Evolutionary conservation across 2,797 vertebrate genomes (phyloP).

Genomic region (Hypotaenidia philippensis): DNA sequence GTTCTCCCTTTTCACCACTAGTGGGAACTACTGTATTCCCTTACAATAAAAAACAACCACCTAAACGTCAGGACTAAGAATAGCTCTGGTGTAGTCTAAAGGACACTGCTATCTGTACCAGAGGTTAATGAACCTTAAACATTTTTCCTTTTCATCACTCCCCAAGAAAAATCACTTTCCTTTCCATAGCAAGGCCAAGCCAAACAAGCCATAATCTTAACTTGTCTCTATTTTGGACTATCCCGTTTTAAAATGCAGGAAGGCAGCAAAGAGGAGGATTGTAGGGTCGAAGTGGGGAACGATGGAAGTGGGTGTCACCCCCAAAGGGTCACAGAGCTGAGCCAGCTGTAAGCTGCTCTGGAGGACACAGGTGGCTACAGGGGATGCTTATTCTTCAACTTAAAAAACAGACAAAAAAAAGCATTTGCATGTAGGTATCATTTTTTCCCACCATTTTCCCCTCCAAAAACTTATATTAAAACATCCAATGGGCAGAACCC

Average conservation of each 20-base stretch:
- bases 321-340: accelerated
- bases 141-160: constrained; percentile 59
- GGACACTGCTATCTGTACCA: constrained; percentile 59
- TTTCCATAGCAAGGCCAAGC: neutral
- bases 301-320: neutral
- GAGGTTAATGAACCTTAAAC: constrained; percentile 70
- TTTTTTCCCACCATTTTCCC: neutral
- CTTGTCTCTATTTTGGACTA: neutral
- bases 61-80: constrained; percentile 39
- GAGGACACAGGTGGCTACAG: neutral
- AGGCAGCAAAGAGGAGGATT: neutral
- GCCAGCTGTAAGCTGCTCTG: neutral
- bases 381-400: neutral
- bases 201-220: constrained; percentile 28
- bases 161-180: constrained; percentile 55
- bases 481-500: neutral
- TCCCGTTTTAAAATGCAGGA: constrained; percentile 7
- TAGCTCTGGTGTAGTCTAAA: constrained; percentile 53
- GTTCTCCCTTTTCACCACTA: constrained; percentile 49
- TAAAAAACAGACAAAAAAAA: accelerated
- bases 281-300: neutral
- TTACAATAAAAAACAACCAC: constrained; percentile 10
- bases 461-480: neutral
- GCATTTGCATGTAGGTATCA: neutral
- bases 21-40: constrained; percentile 68